Percentiles rank a stretch among this genome's conserved stretches.
These are phyloP conservation scores for Alosa sapidissima DNA, from an alignment of 2,797 vertebrate species.

Conservation along the genomic window DNA sequence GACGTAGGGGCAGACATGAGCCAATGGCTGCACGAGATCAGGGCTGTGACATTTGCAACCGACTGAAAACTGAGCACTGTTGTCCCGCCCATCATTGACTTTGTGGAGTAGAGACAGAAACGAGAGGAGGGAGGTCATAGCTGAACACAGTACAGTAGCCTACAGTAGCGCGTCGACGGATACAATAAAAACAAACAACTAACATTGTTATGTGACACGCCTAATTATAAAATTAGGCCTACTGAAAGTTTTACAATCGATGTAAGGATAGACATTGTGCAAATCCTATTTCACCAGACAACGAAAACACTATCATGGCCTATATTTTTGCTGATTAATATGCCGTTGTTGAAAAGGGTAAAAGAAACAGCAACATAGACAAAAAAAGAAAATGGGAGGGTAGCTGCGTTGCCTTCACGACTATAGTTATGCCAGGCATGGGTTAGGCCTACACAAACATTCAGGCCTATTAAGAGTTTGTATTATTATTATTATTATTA, in stretches of 20 bases:
- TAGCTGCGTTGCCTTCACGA: neutral
- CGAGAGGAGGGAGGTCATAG: conserved; percentile 66
- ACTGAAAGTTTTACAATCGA: neutral
- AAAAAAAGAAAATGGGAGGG: neutral
- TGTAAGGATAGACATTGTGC: neutral
- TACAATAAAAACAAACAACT: no score
- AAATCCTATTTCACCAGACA: neutral
- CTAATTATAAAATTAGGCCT: neutral
- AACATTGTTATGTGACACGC: neutral
- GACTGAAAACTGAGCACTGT: conserved; percentile 65
- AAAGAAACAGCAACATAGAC: neutral
- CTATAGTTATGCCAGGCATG: neutral
- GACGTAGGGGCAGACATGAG: conserved; percentile 89
- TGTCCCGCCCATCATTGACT: conserved; percentile 77
- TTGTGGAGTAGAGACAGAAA: conserved; percentile 59
- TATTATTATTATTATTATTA: no score
- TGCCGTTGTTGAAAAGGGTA: neutral
- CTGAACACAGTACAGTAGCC: conserved; percentile 25
- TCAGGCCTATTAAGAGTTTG: neutral
- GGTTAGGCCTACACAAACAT: neutral
- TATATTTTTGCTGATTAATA: neutral
- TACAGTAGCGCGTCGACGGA: neutral
- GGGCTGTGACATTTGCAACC: conserved; percentile 78
- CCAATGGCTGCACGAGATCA: conserved; percentile 87
- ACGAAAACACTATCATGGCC: neutral